phyloP scores from a whole-genome alignment of 2,888 invertebrate genomes.

The Nymphalis polychloros region DNA sequence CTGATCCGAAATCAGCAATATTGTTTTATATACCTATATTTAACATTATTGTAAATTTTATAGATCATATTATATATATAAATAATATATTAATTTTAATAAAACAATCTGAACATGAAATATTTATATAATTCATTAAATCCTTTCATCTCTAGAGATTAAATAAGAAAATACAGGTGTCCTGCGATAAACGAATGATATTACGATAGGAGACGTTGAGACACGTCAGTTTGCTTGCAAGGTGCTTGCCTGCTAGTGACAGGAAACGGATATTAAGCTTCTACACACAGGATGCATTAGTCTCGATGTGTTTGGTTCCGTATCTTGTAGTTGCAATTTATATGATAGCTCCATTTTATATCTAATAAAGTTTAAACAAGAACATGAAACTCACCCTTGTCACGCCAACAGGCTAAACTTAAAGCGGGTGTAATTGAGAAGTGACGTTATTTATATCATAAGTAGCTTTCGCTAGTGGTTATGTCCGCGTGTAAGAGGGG shows the following conservation, averaged over 20 bases:
- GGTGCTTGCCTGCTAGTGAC: slow-evolving; percentile 32
- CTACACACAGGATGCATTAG: slow-evolving; percentile 33
- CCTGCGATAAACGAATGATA: slow-evolving; percentile 6
- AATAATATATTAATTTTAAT: too few relatives aligned
- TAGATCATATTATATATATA: too few relatives aligned
- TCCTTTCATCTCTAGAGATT: not conserved
- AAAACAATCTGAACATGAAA: not conserved
- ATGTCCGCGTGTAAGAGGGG: too few relatives aligned
- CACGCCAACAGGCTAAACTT: too few relatives aligned
- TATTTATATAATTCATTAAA: not conserved
- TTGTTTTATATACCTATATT: too few relatives aligned
- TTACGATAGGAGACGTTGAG: slow-evolving; percentile 17
- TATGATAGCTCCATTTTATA: slow-evolving; percentile 15
- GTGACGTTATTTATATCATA: too few relatives aligned
- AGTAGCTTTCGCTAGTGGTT: too few relatives aligned
- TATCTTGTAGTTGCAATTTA: slow-evolving; percentile 18
- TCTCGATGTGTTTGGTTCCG: slow-evolving; percentile 23
- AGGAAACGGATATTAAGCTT: slow-evolving; percentile 39
- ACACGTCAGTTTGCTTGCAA: slow-evolving; percentile 21
- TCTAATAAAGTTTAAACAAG: not conserved
- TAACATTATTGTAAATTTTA: too few relatives aligned
- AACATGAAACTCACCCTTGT: not conserved
- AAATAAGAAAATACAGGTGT: not conserved
- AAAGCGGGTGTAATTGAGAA: too few relatives aligned
- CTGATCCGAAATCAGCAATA: too few relatives aligned